phyloP scores from a whole-genome alignment of 2,113 vertebrate species.

The Colinus virginianus region DNA sequence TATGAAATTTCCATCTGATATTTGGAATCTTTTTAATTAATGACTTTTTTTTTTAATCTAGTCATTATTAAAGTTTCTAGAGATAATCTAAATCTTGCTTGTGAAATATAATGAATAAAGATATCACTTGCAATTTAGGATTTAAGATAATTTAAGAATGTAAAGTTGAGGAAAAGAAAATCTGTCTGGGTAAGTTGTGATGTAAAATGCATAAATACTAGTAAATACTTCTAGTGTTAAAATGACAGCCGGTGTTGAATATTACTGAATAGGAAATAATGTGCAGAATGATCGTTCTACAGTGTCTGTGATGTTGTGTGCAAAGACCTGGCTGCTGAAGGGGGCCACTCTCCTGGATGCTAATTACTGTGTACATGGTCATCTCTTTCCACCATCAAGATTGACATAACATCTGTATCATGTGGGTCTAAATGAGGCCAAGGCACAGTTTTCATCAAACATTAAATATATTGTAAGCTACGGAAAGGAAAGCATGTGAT shows the following conservation, averaged over 20 bases:
- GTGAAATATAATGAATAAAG: neutral
- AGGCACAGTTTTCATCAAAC: constrained; percentile 39
- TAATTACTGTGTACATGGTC: neutral
- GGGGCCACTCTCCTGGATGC: neutral
- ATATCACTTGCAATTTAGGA: neutral
- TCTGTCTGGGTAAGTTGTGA: neutral
- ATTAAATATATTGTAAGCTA: neutral
- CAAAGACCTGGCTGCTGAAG: neutral
- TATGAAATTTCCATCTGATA: neutral
- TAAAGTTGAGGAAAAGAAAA: neutral
- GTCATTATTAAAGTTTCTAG: neutral
- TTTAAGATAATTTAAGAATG: neutral
- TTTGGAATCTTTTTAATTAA: neutral
- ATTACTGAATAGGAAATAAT: neutral
- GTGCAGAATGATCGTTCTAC: neutral
- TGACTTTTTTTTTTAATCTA: neutral
- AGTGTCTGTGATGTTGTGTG: neutral
- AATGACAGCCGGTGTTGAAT: neutral
- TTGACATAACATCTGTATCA: constrained; percentile 9
- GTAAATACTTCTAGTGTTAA: neutral
- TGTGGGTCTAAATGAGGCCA: constrained; percentile 8
- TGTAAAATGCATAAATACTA: neutral
- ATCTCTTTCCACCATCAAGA: neutral
- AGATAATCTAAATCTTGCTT: neutral
- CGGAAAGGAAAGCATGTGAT: constrained; percentile 1